Conservation (phyloP, 2,797 vertebrate genomes). For the Rhinophrynus dorsalis region DNA sequence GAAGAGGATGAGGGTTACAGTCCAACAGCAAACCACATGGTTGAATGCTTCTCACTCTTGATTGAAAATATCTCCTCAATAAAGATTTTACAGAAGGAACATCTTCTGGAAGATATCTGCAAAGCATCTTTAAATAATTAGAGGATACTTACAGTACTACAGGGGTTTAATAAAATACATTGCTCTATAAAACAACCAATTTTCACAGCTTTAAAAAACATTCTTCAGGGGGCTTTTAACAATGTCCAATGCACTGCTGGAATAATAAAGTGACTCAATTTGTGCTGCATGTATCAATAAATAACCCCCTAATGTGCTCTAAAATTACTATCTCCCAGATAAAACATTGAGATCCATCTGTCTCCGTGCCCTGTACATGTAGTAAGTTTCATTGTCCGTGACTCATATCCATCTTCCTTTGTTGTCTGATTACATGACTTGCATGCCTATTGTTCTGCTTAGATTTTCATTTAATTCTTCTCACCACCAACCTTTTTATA, state of each 20-base stretch:
- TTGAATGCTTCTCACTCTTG: no score
- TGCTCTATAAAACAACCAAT: constrained; percentile 45
- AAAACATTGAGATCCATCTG: constrained; percentile 41
- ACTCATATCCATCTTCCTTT: neutral
- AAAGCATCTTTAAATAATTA: constrained; percentile 45
- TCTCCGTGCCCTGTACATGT: constrained; percentile 18
- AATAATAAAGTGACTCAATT: constrained; percentile 45
- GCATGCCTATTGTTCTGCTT: neutral
- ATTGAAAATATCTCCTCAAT: no score
- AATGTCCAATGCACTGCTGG: constrained; percentile 19
- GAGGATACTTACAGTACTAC: constrained; percentile 41
- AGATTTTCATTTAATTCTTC: neutral
- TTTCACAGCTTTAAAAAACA: constrained; percentile 41
- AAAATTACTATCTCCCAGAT: constrained; percentile 45
- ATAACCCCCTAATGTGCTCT: constrained; percentile 39
- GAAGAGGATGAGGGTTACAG: no score
- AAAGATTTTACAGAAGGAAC: constrained; percentile 15
- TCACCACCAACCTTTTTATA: neutral
- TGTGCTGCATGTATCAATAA: constrained; percentile 36
- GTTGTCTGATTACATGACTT: constrained; percentile 21
- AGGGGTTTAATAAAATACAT: constrained; percentile 44
- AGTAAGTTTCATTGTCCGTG: constrained; percentile 8
- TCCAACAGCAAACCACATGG: no score
- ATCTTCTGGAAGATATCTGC: constrained; percentile 22
- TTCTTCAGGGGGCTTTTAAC: constrained; percentile 44